Conservation (phyloP, 2,113 vertebrate species). For the Cyphomyrus discorhynchus region DNA sequence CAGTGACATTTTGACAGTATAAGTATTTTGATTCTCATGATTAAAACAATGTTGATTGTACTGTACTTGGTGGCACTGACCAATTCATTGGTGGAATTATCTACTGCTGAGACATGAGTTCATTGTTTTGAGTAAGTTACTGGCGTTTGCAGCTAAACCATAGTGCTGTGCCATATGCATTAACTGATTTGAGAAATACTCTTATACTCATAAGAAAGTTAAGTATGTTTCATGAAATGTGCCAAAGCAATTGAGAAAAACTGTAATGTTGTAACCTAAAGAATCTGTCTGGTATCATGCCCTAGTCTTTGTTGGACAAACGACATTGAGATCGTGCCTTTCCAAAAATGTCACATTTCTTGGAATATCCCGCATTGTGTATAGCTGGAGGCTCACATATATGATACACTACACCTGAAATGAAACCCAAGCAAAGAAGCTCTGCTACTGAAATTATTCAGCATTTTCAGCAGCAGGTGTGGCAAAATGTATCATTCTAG, state of each 20-base stretch:
- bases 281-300: background rate
- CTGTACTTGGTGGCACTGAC: background rate
- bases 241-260: background rate
- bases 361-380: background rate
- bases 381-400: background rate
- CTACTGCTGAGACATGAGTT: background rate
- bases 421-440: background rate
- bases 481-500: constrained; percentile 8
- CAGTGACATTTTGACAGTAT: background rate
- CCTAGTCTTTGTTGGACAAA: background rate
- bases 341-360: background rate
- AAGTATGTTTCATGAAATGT: background rate
- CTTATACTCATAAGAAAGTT: background rate
- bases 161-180: background rate
- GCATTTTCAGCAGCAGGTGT: constrained; percentile 16
- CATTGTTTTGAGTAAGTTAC: background rate
- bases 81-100: background rate
- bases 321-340: background rate
- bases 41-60: background rate
- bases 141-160: background rate
- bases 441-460: background rate
- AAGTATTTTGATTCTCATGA: background rate
- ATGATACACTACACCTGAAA: background rate
- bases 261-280: background rate
- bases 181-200: background rate